Percentiles rank a stretch among this genome's conserved stretches.
Conservation (phyloP, 2,113 vertebrate species). For the Petaurus breviceps region DNA sequence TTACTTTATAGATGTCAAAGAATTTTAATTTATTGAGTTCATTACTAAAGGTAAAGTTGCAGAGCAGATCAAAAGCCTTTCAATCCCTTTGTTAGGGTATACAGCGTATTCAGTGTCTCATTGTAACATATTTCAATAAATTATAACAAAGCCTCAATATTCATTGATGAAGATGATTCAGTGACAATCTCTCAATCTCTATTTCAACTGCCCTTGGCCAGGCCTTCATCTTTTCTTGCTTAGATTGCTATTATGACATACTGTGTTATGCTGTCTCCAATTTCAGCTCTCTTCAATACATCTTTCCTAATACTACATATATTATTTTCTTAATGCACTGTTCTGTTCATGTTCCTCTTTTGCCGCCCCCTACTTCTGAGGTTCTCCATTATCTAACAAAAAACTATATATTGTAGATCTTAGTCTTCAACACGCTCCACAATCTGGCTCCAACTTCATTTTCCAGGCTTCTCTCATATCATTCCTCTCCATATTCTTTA, state of each 20-base stretch:
- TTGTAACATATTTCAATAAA: conserved; percentile 15
- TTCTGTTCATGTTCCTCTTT: background rate
- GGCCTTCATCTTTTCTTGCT: background rate
- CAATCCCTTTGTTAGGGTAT: background rate
- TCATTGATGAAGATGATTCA: conserved; percentile 14
- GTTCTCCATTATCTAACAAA: background rate
- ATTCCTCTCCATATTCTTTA: background rate
- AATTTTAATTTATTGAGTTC: conserved; percentile 58
- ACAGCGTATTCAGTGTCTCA: background rate
- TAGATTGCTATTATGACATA: background rate
- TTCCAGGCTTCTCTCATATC: background rate
- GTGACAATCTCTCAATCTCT: background rate
- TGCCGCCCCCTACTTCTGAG: background rate
- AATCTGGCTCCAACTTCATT: background rate
- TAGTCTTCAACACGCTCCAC: background rate
- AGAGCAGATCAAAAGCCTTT: conserved; percentile 44
- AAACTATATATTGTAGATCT: background rate
- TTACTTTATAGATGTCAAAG: conserved; percentile 49
- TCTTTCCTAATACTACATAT: background rate
- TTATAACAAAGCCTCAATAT: conserved; percentile 14
- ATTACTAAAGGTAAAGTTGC: conserved; percentile 49
- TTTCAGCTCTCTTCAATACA: background rate
- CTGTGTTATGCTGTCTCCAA: background rate
- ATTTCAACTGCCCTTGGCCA: background rate
- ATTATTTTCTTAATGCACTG: background rate